Base-by-base conservation (phyloP, 2,113 vertebrate species). In the Xyliphius kryptos region DNA sequence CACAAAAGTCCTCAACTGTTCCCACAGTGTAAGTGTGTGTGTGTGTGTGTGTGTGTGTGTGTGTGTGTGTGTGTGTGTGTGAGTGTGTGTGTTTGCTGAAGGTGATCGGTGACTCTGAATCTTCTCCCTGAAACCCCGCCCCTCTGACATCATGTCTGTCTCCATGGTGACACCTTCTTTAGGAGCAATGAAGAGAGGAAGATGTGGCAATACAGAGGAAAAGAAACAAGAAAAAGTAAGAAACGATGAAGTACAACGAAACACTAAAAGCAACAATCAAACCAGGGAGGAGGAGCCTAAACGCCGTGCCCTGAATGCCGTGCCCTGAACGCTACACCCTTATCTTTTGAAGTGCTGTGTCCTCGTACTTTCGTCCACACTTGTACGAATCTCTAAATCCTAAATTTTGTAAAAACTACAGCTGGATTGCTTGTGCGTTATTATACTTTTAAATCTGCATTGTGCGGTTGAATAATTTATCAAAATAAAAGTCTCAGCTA, bases 91-190 rank as follows among this genome's bases (percentile, higher is more conserved):
- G 21, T 37, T 21, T 1, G n/a, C 68, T 74, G 69, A n/a, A 60
- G 61, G 55, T 61, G 56, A 73, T 67, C 53, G 70, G 64, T 68
- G 61, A 63, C 66, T 69, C 71, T 68, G 61, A 63, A 64, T 69
- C 71, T 73, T 76, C 70, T 51, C 57, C 72, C 54, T 19, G 26
- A 79, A 78, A 77, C 77, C 71, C 73, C 61, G 55, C 61, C 47
- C 58, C 61, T 7, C 77, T 85, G 82, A 86, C 85, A 86, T 88
- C 83, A 86, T 65, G 81, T 85, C 83, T 83, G 86, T 88, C 85
- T 83, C 85, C 83, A 85, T 86, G 83, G 86, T 73, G 37, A 88
- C 74, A 75, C 72, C 68, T 59, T 72, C 69, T 78, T 81, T 66
- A 60, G 80, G 80, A 77, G 81, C 79, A 86, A 85, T 80, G 48